A percentile compares a stretch with the other conserved stretches of the same genome.
phyloP scores from a whole-genome alignment of 2,888 invertebrate genomes.

The Pemphredon lugubris region DNA sequence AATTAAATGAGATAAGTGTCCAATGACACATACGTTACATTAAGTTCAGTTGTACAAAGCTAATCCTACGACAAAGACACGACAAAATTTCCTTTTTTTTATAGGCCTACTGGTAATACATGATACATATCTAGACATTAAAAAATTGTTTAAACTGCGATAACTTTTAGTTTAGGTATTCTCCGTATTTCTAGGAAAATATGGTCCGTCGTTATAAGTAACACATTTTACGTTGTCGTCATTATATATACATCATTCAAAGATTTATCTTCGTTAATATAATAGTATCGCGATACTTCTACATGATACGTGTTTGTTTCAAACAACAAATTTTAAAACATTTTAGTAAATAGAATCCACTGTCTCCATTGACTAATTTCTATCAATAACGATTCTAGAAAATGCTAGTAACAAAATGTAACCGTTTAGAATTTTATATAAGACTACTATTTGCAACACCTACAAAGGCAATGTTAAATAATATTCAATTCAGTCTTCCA shows the following conservation, averaged over 20 bases:
- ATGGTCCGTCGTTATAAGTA: no score
- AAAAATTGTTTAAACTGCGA: no score
- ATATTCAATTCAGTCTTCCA: slow-evolving; percentile 59
- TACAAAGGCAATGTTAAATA: slow-evolving; percentile 41
- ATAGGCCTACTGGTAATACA: no score
- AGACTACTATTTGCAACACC: slow-evolving; percentile 26
- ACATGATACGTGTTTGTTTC: slow-evolving; percentile 28
- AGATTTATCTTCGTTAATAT: slow-evolving; percentile 10
- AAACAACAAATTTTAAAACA: slow-evolving; percentile 9
- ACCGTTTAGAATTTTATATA: slow-evolving; percentile 29
- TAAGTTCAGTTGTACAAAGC: no score
- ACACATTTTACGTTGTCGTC: background rate
- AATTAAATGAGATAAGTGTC: no score
- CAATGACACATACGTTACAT: no score
- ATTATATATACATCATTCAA: slow-evolving; percentile 2
- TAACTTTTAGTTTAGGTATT: no score
- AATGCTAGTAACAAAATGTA: slow-evolving; percentile 40
- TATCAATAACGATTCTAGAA: slow-evolving; percentile 19
- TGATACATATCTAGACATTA: no score
- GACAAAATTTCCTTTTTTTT: no score
- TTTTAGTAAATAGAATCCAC: slow-evolving; percentile 4
- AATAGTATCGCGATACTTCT: slow-evolving; percentile 12
- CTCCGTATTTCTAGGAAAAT: no score
- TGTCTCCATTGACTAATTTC: slow-evolving; percentile 10
- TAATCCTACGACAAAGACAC: no score